A percentile compares a stretch with the other conserved stretches of the same genome.
phyloP scores from a whole-genome alignment of 1,140 invertebrate genomes.

The Drosophila rhopaloa region DNA sequence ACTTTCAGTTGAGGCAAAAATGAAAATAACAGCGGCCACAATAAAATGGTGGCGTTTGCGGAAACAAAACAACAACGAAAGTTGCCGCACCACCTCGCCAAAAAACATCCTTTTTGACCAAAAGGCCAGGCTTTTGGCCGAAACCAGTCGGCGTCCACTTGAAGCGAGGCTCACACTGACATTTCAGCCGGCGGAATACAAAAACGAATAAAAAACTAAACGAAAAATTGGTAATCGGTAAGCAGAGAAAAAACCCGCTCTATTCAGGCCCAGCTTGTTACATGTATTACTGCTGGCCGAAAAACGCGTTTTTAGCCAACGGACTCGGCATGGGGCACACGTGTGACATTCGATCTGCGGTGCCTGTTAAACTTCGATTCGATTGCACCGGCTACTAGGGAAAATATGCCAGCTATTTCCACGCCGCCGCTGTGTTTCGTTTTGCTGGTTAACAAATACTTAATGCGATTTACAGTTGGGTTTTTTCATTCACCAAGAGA shows the following conservation, averaged over 20 bases:
- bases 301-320: slow-evolving; percentile 48
- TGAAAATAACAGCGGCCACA: slow-evolving; percentile 53
- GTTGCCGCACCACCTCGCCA: slow-evolving; percentile 53
- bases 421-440: slow-evolving; percentile 44
- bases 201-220: background rate
- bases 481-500: slow-evolving; percentile 36
- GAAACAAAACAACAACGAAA: slow-evolving; percentile 77
- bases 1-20: slow-evolving; percentile 65
- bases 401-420: slow-evolving; percentile 64
- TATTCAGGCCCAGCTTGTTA: slow-evolving; percentile 13
- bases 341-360: slow-evolving; percentile 57
- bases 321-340: slow-evolving; percentile 44
- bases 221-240: slow-evolving; percentile 33
- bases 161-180: slow-evolving; percentile 62
- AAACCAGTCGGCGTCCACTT: slow-evolving; percentile 66
- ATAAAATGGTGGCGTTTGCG: slow-evolving; percentile 63
- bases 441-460: slow-evolving; percentile 69
- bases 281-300: slow-evolving; percentile 29
- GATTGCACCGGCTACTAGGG: slow-evolving; percentile 44
- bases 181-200: slow-evolving; percentile 43
- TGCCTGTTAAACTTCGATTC: slow-evolving; percentile 3
- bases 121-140: slow-evolving; percentile 51
- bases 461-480: slow-evolving; percentile 67
- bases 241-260: slow-evolving; percentile 28
- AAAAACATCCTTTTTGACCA: slow-evolving; percentile 74